A percentile compares a stretch with the other conserved stretches of the same genome.
Conservation (phyloP, 2,113 vertebrate species). For the Toxotes chatareus region DNA sequence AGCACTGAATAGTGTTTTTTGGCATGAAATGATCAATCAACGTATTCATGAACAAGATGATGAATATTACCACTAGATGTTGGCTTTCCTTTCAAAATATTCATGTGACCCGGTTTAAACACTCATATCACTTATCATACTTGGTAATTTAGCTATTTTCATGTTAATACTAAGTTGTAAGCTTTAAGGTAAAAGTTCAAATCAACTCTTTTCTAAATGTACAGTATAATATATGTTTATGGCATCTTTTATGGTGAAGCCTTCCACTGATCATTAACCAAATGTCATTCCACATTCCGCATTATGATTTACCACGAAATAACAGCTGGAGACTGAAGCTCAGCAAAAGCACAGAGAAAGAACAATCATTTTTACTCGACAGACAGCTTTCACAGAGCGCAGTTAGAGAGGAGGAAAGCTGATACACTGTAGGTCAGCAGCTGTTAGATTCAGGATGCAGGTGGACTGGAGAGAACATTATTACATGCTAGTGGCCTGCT, state of each 20-base stretch:
- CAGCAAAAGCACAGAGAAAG: not conserved
- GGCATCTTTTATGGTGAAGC: not conserved
- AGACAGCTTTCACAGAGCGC: not conserved
- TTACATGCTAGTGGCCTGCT: constrained; percentile 20
- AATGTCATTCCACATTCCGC: not conserved
- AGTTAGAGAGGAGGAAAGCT: constrained; percentile 5
- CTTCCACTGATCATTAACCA: constrained; percentile 24
- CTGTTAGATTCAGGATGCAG: not conserved
- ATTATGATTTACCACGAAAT: not conserved
- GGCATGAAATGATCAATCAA: not conserved
- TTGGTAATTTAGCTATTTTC: not conserved
- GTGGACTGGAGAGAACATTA: constrained; percentile 21
- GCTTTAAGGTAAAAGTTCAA: not conserved
- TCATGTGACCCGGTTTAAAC: not conserved
- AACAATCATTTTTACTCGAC: not conserved
- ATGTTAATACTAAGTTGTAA: not conserved
- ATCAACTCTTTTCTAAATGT: no score
- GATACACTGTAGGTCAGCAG: not conserved
- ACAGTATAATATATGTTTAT: not conserved
- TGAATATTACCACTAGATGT: not conserved
- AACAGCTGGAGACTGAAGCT: not conserved
- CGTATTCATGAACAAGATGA: not conserved
- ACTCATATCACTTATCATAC: not conserved
- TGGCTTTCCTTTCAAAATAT: not conserved
- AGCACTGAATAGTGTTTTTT: not conserved